phyloP scores from a whole-genome alignment of 1,140 invertebrate species.

The Atta texana region DNA sequence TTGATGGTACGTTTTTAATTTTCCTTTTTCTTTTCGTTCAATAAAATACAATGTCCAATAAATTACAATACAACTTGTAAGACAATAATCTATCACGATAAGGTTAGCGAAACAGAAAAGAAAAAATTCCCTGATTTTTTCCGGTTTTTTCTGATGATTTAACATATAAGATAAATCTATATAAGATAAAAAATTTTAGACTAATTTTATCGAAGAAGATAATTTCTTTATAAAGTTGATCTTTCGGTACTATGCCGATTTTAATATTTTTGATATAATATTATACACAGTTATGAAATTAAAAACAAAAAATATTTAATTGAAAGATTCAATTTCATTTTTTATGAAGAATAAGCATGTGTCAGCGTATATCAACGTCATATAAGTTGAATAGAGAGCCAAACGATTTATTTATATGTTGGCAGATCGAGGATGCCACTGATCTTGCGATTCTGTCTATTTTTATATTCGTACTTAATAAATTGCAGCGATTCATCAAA shows the following conservation, averaged over 20 bases:
- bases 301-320: neutral
- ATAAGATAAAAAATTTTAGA: neutral
- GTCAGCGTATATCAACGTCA: neutral
- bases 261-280: neutral
- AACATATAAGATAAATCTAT: no score
- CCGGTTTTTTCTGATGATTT: no score
- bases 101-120: no score
- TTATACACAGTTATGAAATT: neutral
- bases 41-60: neutral
- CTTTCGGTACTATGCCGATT: neutral
- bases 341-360: neutral
- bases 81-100: neutral
- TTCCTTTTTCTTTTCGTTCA: neutral
- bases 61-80: neutral
- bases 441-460: conserved; percentile 25
- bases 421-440: conserved; percentile 26
- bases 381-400: neutral
- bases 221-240: neutral
- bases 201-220: neutral
- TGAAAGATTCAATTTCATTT: no score
- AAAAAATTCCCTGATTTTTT: no score
- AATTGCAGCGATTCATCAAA: conserved; percentile 40
- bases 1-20: conserved; percentile 88
- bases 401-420: conserved; percentile 55
- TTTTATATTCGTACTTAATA: conserved; percentile 39